Conservation (phyloP, 2,797 vertebrate genomes). For the Peromyscus eremicus region DNA sequence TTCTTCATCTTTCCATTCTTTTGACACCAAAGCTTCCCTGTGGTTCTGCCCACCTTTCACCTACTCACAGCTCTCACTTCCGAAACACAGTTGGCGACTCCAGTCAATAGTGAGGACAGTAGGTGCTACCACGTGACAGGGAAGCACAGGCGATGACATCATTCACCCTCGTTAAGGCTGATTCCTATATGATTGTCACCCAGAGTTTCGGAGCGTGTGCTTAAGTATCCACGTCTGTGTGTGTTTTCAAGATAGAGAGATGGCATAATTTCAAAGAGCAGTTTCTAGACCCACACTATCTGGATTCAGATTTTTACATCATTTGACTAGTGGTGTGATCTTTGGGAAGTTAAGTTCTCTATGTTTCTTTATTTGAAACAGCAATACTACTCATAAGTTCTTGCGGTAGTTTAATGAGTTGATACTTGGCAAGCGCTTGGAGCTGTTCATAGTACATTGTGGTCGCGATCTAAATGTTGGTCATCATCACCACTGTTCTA, state of each 20-base stretch:
- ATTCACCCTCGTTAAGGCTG: neutral
- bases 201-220: neutral
- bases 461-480: neutral
- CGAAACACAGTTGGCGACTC: neutral
- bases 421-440: neutral
- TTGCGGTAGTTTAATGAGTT: neutral
- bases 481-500: neutral
- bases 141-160: neutral
- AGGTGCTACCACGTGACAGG: neutral
- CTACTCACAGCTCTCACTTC: neutral
- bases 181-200: neutral
- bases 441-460: neutral
- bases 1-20: neutral
- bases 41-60: constrained; percentile 8
- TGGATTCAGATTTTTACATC: neutral
- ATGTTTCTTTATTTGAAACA: neutral
- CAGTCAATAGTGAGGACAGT: neutral
- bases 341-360: neutral
- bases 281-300: neutral
- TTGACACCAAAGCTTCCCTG: neutral
- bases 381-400: neutral
- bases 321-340: neutral
- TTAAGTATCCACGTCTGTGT: neutral
- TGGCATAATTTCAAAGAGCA: neutral
- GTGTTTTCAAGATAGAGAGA: neutral